These are phyloP conservation scores for Lasioglossum baleicum DNA, from an alignment of 1,140 invertebrate species.

Conservation along the genomic window DNA sequence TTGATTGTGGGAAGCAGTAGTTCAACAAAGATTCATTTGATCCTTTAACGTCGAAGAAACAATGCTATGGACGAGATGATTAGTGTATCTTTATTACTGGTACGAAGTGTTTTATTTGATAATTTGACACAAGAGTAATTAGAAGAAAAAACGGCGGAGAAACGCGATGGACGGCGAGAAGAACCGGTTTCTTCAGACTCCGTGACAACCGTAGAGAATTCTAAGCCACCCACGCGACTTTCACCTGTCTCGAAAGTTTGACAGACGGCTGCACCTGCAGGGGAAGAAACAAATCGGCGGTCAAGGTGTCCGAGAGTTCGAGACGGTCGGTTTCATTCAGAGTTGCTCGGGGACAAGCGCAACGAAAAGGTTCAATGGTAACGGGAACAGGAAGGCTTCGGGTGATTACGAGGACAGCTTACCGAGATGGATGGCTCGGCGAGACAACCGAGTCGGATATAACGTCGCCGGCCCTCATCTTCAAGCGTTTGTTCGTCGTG, in stretches of 20 bases:
- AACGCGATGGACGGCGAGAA: too few relatives aligned
- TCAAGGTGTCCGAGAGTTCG: background rate
- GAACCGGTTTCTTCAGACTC: too few relatives aligned
- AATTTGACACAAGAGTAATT: too few relatives aligned
- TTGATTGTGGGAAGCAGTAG: too few relatives aligned
- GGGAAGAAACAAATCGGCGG: conserved; percentile 29
- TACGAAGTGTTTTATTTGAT: too few relatives aligned
- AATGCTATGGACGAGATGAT: too few relatives aligned
- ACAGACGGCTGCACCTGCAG: conserved; percentile 30
- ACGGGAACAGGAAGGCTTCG: conserved; percentile 23
- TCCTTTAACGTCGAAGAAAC: too few relatives aligned
- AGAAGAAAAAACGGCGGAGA: too few relatives aligned
- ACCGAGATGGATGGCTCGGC: conserved; percentile 22
- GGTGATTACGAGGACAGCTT: conserved; percentile 40
- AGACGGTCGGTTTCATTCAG: conserved; percentile 31
- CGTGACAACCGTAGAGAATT: too few relatives aligned
- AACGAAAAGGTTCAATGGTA: conserved; percentile 49
- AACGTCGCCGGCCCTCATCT: conserved; percentile 38
- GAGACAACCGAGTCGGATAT: conserved; percentile 44
- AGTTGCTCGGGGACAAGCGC: conserved; percentile 40
- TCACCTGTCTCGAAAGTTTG: conserved; percentile 13
- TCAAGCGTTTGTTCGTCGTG: conserved; percentile 29
- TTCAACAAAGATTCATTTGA: too few relatives aligned
- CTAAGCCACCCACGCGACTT: background rate
- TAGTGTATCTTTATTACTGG: too few relatives aligned